Evolutionary conservation across 2,113 vertebrate species (phyloP).

Genomic region (Mola mola): DNA sequence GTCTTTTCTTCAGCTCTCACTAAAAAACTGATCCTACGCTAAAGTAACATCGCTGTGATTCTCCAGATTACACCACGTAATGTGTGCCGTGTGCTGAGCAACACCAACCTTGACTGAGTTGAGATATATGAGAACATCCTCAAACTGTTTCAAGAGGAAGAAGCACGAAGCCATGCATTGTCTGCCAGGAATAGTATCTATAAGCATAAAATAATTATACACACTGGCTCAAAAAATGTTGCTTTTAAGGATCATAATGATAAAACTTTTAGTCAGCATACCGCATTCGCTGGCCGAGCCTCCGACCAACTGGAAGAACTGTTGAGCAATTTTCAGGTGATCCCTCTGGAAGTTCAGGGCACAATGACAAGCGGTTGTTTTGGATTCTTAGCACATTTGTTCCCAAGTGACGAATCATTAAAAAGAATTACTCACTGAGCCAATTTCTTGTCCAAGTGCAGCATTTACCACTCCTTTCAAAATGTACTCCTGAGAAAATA

Average conservation of each 20-base stretch:
- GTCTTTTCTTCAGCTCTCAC: slow-evolving; percentile 9
- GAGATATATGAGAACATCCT: slow-evolving; percentile 96
- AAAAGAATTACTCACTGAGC: slow-evolving; percentile 87
- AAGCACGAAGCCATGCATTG: slow-evolving; percentile 98
- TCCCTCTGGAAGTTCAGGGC: slow-evolving; percentile 84
- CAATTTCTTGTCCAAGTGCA: slow-evolving; percentile 92
- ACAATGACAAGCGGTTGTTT: slow-evolving; percentile 1
- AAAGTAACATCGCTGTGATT: slow-evolving; percentile 6
- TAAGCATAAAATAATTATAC: slow-evolving; percentile 37
- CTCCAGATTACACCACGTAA: background rate
- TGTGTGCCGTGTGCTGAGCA: background rate
- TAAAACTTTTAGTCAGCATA: slow-evolving; percentile 54
- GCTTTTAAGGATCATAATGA: background rate
- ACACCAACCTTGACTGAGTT: slow-evolving; percentile 94
- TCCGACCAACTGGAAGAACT: slow-evolving; percentile 97
- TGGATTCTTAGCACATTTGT: background rate
- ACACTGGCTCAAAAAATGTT: background rate
- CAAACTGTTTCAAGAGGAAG: slow-evolving; percentile 94
- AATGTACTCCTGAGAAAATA: slow-evolving; percentile 89
- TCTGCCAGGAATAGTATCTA: slow-evolving; percentile 96
- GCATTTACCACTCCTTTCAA: slow-evolving; percentile 97
- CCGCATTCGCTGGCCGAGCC: slow-evolving; percentile 97
- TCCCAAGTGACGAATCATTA: background rate
- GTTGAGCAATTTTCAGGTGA: slow-evolving; percentile 95
- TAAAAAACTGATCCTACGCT: background rate